A percentile compares a stretch with the other conserved stretches of the same genome.
Evolutionary conservation across 37 sponge, comb jelly and placozoan species (phyloP).

Genomic region (Aphrocallistes beatrix): DNA sequence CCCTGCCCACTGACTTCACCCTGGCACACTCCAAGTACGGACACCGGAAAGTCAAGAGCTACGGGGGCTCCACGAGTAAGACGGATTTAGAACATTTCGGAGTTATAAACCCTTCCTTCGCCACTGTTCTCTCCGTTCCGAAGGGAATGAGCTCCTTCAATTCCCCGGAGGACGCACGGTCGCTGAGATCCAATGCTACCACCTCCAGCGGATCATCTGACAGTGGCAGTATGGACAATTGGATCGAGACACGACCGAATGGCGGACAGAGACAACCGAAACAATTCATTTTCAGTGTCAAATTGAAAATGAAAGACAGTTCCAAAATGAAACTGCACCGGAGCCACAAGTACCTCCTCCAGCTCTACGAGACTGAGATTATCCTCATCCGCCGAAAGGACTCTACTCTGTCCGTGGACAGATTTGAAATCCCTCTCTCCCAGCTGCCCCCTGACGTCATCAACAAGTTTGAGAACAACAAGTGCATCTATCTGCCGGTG

Average conservation of each 20-base stretch:
- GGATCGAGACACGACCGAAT: neutral
- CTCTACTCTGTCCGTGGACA: neutral
- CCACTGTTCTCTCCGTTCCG: neutral
- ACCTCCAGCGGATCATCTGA: conserved; percentile 7
- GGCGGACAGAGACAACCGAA: neutral
- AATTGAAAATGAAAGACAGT: neutral
- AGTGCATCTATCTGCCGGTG: neutral
- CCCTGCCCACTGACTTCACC: neutral
- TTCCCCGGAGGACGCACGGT: neutral
- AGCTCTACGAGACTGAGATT: neutral
- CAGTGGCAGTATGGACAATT: neutral
- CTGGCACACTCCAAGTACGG: neutral
- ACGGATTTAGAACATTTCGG: neutral
- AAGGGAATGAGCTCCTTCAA: neutral
- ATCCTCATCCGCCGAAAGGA: neutral
- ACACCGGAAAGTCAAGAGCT: neutral
- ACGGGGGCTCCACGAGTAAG: neutral
- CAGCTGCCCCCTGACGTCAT: neutral
- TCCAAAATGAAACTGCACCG: neutral
- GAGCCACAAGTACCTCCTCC: neutral
- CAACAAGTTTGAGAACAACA: neutral
- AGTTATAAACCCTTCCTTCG: neutral
- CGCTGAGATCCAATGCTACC: neutral
- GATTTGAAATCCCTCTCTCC: neutral
- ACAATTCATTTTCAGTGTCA: neutral